Evolutionary conservation across 2,888 invertebrate genomes (phyloP).

Genomic region (Bellardia pandia): DNA sequence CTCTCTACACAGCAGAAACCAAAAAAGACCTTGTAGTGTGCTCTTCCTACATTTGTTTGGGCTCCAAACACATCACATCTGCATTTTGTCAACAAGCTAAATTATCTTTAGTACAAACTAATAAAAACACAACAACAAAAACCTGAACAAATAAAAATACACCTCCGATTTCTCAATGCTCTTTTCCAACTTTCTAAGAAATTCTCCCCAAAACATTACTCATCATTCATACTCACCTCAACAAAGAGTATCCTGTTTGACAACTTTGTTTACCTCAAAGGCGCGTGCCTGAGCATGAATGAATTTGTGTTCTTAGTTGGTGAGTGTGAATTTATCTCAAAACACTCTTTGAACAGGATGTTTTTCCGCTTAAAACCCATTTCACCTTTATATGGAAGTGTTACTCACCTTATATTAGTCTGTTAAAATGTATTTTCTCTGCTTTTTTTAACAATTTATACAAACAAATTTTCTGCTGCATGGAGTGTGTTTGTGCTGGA

Average conservation of each 20-base stretch:
- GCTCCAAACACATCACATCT: conserved; percentile 38
- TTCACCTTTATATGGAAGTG: conserved; percentile 32
- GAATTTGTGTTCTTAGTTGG: conserved; percentile 12
- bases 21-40: conserved; percentile 47
- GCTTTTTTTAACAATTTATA: conserved; percentile 46
- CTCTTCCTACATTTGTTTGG: conserved; percentile 31
- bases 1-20: conserved; percentile 24
- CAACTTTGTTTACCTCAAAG: neutral
- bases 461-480: conserved; percentile 34
- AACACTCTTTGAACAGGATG: conserved; percentile 46
- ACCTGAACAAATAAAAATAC: neutral
- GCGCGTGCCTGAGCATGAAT: conserved; percentile 71
- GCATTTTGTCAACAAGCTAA: conserved; percentile 49
- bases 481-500: conserved; percentile 23
- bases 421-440: neutral
- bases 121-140: neutral
- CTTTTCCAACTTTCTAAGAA: conserved; percentile 41
- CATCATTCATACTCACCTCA: conserved; percentile 40
- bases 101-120: conserved; percentile 54
- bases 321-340: neutral
- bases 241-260: conserved; percentile 50
- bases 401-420: conserved; percentile 34
- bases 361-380: conserved; percentile 1
- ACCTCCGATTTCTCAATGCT: conserved; percentile 19
- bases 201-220: conserved; percentile 7